phyloP scores from a whole-genome alignment of 2,113 vertebrate genomes.

The Heterotis niloticus region DNA sequence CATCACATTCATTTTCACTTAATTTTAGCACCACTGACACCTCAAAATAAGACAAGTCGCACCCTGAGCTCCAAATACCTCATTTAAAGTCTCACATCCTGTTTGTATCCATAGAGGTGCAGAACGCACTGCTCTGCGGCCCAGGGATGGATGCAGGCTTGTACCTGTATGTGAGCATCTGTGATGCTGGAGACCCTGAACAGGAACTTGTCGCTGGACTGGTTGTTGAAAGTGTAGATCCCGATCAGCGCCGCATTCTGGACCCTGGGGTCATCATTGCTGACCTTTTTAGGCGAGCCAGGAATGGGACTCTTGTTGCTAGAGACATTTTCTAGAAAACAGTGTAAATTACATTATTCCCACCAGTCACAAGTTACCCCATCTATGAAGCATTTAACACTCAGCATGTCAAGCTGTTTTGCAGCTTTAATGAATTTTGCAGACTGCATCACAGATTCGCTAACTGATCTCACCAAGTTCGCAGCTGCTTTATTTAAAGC shows the following conservation, averaged over 20 bases:
- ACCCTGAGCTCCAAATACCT: too few relatives aligned
- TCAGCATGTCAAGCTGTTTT: too few relatives aligned
- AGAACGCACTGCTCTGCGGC: neutral
- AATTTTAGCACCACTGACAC: too few relatives aligned
- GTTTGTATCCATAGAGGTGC: neutral
- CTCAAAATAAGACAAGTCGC: too few relatives aligned
- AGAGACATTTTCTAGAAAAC: constrained; percentile 2
- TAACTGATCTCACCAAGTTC: too few relatives aligned
- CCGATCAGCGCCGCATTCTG: constrained; percentile 42
- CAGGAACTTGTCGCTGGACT: constrained; percentile 62
- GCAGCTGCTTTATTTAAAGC: too few relatives aligned
- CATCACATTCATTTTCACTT: too few relatives aligned
- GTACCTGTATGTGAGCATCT: constrained; percentile 57
- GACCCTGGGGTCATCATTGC: constrained; percentile 45
- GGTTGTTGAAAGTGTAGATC: constrained; percentile 55
- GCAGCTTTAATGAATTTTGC: too few relatives aligned
- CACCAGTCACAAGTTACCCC: neutral
- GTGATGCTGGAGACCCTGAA: constrained; percentile 50
- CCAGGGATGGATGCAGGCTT: neutral
- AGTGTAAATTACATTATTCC: neutral
- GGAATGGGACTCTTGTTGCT: constrained; percentile 30
- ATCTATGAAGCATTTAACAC: too few relatives aligned
- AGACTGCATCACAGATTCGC: too few relatives aligned
- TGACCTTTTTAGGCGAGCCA: constrained; percentile 50
- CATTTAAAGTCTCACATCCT: neutral